A percentile compares a stretch with the other conserved stretches of the same genome.
Conservation (phyloP, 2,797 vertebrate genomes). For the Smutsia temminckii region DNA sequence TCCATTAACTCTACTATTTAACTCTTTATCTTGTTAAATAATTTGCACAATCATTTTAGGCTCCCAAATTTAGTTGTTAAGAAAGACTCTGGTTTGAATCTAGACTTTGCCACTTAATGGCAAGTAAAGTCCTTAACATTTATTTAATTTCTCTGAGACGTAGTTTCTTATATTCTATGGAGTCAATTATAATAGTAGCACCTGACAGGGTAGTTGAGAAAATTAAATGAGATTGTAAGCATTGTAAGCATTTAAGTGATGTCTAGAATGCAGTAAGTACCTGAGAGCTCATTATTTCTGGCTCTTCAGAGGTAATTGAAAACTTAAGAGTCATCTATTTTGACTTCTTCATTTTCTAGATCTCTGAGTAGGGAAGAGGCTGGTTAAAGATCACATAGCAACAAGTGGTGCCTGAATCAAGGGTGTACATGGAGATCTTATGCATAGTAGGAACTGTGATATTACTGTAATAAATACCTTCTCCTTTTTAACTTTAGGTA, state of each 20-base stretch:
- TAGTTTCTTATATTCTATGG: background rate
- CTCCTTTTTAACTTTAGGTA: background rate
- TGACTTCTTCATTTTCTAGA: background rate
- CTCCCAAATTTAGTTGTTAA: background rate
- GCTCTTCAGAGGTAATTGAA: background rate
- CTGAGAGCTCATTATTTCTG: background rate
- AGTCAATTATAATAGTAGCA: background rate
- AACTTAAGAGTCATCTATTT: background rate
- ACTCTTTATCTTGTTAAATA: background rate
- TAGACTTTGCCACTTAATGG: background rate
- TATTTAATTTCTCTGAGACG: background rate
- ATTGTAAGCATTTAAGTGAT: background rate
- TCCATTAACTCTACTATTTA: background rate
- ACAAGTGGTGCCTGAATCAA: background rate
- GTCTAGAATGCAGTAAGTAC: no score
- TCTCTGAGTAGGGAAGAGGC: background rate
- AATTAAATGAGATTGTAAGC: background rate
- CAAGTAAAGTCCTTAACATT: background rate
- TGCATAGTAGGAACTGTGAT: background rate
- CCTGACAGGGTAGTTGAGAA: background rate
- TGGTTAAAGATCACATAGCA: background rate
- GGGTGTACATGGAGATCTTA: background rate
- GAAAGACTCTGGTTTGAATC: background rate
- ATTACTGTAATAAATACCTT: background rate
- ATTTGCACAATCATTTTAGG: background rate